phyloP scores from a whole-genome alignment of 2,888 invertebrate species.

The Drosophila fungiperda region DNA sequence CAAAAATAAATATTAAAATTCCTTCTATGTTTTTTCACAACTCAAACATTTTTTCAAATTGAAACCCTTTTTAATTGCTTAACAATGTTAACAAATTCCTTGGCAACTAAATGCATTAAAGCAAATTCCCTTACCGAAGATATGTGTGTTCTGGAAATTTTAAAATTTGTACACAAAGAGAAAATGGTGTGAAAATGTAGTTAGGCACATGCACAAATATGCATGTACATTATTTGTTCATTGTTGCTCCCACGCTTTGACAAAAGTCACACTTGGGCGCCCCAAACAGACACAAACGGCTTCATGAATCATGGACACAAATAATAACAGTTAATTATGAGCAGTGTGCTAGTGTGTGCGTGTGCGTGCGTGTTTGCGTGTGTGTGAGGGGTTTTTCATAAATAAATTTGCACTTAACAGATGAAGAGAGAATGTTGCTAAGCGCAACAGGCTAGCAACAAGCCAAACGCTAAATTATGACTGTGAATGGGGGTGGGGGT shows the following conservation, averaged over 20 bases:
- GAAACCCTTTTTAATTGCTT: not conserved
- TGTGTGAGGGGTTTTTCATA: slow-evolving; percentile 59
- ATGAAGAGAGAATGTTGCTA: slow-evolving; percentile 71
- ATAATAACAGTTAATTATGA: slow-evolving; percentile 74
- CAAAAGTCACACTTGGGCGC: slow-evolving; percentile 44
- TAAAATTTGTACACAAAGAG: slow-evolving; percentile 9
- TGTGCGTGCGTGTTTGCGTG: slow-evolving; percentile 20
- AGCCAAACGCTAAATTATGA: slow-evolving; percentile 28
- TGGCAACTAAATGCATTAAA: not conserved
- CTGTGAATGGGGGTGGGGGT: not conserved
- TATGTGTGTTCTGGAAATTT: slow-evolving; percentile 2
- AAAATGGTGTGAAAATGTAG: slow-evolving; percentile 25
- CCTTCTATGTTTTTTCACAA: not conserved
- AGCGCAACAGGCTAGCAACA: slow-evolving; percentile 74
- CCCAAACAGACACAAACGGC: slow-evolving; percentile 26
- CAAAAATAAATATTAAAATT: not conserved
- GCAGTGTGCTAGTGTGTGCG: slow-evolving; percentile 12
- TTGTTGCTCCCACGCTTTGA: slow-evolving; percentile 57
- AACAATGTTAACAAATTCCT: not conserved
- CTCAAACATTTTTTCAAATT: not conserved
- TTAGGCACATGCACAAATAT: not conserved
- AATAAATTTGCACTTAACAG: slow-evolving; percentile 76
- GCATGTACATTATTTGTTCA: slow-evolving; percentile 5
- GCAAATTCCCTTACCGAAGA: not conserved
- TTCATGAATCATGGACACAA: slow-evolving; percentile 72